Evolutionary conservation across 2,797 vertebrate species (phyloP).

Genomic region (Cynodonichthys magdalenae): DNA sequence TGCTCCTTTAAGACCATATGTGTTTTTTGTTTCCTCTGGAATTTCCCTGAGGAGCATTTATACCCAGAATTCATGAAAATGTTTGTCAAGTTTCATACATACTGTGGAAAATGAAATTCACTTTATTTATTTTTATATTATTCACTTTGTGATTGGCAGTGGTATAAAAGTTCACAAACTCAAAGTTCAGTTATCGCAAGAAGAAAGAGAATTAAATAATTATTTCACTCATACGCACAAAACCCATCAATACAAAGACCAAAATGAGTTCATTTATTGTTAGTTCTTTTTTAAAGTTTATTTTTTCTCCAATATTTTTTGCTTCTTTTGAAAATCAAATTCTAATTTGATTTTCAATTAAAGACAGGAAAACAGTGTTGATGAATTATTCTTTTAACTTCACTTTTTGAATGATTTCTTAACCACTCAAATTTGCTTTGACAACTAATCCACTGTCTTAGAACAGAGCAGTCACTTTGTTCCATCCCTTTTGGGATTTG

Average conservation of each 20-base stretch:
- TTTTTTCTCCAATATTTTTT: background rate
- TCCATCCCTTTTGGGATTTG: constrained; percentile 55
- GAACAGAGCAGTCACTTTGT: constrained; percentile 40
- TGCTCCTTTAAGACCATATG: constrained; percentile 22
- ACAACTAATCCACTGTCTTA: constrained; percentile 41
- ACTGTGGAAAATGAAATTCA: background rate
- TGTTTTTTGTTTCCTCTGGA: constrained; percentile 42
- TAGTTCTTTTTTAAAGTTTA: background rate
- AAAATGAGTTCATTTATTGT: no score
- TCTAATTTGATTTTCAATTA: constrained; percentile 27
- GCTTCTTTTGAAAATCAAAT: constrained; percentile 24
- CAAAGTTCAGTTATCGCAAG: background rate
- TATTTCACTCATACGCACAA: no score
- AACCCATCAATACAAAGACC: no score
- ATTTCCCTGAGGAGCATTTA: constrained; percentile 15
- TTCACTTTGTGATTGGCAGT: background rate
- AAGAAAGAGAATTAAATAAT: no score
- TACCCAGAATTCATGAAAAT: constrained; percentile 5
- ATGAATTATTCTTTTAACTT: constrained; percentile 30
- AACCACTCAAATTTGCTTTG: constrained; percentile 44
- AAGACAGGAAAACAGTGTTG: constrained; percentile 28
- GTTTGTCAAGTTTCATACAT: constrained; percentile 2
- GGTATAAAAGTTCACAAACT: background rate
- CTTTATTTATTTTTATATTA: no score
- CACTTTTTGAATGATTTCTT: constrained; percentile 52